A percentile compares a stretch with the other conserved stretches of the same genome.
Evolutionary conservation across 2,113 vertebrate genomes (phyloP).

Genomic region (Tenrec ecaudatus): DNA sequence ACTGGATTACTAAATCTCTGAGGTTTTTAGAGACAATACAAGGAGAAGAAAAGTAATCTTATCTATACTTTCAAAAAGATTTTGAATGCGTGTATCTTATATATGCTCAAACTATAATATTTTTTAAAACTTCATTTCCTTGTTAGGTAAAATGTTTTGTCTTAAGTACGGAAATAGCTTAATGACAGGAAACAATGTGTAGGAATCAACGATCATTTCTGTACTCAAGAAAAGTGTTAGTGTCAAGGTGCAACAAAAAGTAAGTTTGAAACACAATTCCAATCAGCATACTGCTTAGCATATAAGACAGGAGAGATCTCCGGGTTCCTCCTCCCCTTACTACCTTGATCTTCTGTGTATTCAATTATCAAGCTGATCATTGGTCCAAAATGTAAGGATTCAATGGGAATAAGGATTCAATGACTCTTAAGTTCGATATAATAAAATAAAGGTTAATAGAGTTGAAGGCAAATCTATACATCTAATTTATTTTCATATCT

Average conservation of each 20-base stretch:
- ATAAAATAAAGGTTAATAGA: too few relatives aligned
- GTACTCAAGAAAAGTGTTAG: conserved; percentile 65
- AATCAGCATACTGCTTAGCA: background rate
- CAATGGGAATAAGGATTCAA: conserved; percentile 47
- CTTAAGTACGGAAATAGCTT: conserved; percentile 67
- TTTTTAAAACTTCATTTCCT: conserved; percentile 37
- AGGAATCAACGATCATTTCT: conserved; percentile 71
- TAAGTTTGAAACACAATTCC: conserved; percentile 23
- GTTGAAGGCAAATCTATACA: conserved; percentile 1
- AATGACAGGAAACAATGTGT: conserved; percentile 76
- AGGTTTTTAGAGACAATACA: background rate
- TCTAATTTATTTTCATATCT: background rate
- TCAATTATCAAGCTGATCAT: background rate
- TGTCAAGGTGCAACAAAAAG: background rate
- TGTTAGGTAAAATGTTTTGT: conserved; percentile 75
- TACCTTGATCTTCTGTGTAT: background rate
- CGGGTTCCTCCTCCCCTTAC: background rate
- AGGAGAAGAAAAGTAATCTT: background rate
- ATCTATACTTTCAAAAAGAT: conserved; percentile 21
- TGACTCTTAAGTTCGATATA: background rate
- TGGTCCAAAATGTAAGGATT: background rate
- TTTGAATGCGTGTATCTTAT: conserved; percentile 10
- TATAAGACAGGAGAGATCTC: background rate
- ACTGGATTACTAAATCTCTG: background rate
- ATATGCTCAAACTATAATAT: conserved; percentile 7